phyloP scores from a whole-genome alignment of 1,140 invertebrate genomes.

The Drosophila ficusphila region DNA sequence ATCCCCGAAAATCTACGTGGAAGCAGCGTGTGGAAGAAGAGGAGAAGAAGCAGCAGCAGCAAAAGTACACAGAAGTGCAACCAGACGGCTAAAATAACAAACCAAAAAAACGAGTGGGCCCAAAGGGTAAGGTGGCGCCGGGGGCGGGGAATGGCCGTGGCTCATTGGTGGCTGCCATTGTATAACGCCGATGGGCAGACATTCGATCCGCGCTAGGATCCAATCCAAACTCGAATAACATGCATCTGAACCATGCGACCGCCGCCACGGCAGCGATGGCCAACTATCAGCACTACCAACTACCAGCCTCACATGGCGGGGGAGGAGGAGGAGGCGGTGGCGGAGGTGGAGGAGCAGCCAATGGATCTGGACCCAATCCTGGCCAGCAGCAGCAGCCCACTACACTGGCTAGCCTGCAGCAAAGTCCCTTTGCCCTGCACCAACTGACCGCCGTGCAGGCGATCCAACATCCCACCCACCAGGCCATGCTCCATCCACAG shows the following conservation, averaged over 20 bases:
- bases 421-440: slow-evolving; percentile 74
- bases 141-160: slow-evolving; percentile 58
- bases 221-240: slow-evolving; percentile 69
- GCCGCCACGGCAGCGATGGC: slow-evolving; percentile 79
- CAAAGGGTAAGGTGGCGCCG: slow-evolving; percentile 17
- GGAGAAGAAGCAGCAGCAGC: slow-evolving; percentile 37
- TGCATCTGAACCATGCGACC: slow-evolving; percentile 83
- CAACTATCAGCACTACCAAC: slow-evolving; percentile 81
- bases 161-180: slow-evolving; percentile 56
- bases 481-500: slow-evolving; percentile 81
- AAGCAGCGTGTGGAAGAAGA: slow-evolving; percentile 56
- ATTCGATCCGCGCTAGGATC: slow-evolving; percentile 52
- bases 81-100: slow-evolving; percentile 80
- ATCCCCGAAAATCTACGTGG: slow-evolving; percentile 55
- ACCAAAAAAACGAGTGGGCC: slow-evolving; percentile 22
- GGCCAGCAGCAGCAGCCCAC: slow-evolving; percentile 72
- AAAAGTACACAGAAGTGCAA: slow-evolving; percentile 51
- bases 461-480: slow-evolving; percentile 82
- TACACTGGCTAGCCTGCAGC: slow-evolving; percentile 70
- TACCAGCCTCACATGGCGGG: slow-evolving; percentile 62
- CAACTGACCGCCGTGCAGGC: slow-evolving; percentile 81
- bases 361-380: slow-evolving; percentile 24
- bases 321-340: slow-evolving; percentile 39
- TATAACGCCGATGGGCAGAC: slow-evolving; percentile 71
- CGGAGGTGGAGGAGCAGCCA: slow-evolving; percentile 23